A percentile compares a stretch with the other conserved stretches of the same genome.
These are phyloP conservation scores for Plebejus argus DNA, from an alignment of 2,888 invertebrate genomes.

Conservation along the genomic window DNA sequence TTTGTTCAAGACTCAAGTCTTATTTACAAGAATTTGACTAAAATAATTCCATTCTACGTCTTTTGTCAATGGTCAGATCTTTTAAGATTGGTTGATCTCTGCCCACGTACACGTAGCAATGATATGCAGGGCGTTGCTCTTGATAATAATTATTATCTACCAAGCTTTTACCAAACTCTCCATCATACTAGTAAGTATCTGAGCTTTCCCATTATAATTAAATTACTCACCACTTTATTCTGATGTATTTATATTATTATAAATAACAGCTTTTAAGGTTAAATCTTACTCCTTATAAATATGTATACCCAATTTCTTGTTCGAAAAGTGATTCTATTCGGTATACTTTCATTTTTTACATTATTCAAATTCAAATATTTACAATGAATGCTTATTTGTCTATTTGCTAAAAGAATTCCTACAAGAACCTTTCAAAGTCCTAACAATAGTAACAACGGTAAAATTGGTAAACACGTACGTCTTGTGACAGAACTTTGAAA, in stretches of 20 bases:
- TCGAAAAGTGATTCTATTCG: neutral
- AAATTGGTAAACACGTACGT: conserved; percentile 21
- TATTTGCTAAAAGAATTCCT: neutral
- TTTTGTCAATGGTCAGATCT: no score
- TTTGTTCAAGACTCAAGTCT: neutral
- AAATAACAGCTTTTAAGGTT: no score
- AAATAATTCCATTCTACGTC: no score
- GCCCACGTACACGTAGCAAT: no score
- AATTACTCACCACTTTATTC: no score
- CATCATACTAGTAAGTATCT: no score
- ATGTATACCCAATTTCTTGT: no score
- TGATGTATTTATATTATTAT: no score
- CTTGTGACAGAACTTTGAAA: neutral
- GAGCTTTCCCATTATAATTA: no score
- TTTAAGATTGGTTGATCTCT: neutral
- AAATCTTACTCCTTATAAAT: neutral
- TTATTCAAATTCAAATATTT: neutral
- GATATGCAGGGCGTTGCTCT: neutral
- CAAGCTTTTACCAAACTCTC: no score
- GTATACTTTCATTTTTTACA: neutral
- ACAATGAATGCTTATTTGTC: neutral
- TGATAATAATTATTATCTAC: no score
- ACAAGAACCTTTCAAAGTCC: neutral
- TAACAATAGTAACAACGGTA: neutral
- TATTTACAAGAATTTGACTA: neutral